Conservation (phyloP, 2,797 vertebrate species). For the Leucoraja ocellata region DNA sequence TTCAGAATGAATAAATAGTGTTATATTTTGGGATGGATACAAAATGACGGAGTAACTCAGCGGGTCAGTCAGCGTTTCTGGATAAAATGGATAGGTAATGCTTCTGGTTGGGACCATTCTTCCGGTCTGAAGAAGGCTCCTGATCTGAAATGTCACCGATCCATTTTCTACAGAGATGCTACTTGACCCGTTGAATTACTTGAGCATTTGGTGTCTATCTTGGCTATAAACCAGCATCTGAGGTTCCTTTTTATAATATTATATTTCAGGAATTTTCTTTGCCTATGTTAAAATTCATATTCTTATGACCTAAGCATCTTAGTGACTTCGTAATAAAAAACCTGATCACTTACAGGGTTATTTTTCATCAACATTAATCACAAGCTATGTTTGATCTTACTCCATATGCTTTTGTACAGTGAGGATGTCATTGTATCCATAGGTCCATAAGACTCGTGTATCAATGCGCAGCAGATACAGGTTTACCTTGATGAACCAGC, state of each 20-base stretch:
- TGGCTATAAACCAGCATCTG: too few relatives aligned
- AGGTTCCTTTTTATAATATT: too few relatives aligned
- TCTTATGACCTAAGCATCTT: background rate
- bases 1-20: background rate
- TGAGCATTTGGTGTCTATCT: too few relatives aligned
- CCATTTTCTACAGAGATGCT: too few relatives aligned
- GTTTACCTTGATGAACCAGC: background rate
- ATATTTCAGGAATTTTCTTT: too few relatives aligned
- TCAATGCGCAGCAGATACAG: background rate
- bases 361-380: background rate
- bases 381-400: background rate
- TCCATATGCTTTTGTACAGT: background rate
- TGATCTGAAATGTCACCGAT: too few relatives aligned
- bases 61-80: too few relatives aligned
- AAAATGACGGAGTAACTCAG: too few relatives aligned
- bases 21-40: background rate
- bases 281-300: background rate
- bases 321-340: background rate
- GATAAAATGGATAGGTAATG: too few relatives aligned
- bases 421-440: background rate
- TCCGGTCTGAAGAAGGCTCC: too few relatives aligned
- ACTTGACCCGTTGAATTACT: too few relatives aligned
- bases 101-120: too few relatives aligned
- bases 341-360: background rate
- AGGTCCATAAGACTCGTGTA: background rate